Percentiles rank a stretch among this genome's conserved stretches.
Evolutionary conservation across 1,140 invertebrate genomes (phyloP).

Genomic region (Tetranychus cinnabarinus): DNA sequence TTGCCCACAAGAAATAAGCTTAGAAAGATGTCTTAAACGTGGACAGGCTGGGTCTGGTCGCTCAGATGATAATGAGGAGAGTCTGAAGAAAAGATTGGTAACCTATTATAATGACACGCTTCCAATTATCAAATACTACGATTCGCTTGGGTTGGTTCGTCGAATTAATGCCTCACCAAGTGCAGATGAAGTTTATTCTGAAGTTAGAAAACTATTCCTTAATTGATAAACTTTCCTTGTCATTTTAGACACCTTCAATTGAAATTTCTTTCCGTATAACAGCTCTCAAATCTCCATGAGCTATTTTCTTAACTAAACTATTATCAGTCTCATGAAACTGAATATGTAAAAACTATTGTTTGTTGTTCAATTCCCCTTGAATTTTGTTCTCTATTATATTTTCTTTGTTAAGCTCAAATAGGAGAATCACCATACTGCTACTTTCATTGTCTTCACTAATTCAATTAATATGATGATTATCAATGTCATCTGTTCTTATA

Average conservation of each 20-base stretch:
- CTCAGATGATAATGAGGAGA: conserved; percentile 79
- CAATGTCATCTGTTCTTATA: no score
- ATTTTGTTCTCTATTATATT: no score
- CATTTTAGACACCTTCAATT: neutral
- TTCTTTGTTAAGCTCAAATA: no score
- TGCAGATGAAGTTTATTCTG: conserved; percentile 5
- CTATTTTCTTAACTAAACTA: no score
- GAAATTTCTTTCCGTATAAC: neutral
- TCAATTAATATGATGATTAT: no score
- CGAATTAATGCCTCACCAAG: conserved; percentile 40
- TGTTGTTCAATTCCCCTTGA: no score
- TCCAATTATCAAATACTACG: conserved; percentile 76
- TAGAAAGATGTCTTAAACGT: conserved; percentile 53
- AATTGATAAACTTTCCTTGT: neutral
- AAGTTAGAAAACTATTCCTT: conserved; percentile 1
- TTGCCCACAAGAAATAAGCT: conserved; percentile 60
- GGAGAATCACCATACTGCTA: no score
- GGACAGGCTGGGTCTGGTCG: conserved; percentile 71
- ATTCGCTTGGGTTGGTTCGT: conserved; percentile 41
- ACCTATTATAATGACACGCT: conserved; percentile 74
- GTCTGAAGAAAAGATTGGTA: conserved; percentile 50
- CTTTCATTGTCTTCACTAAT: no score
- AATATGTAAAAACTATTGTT: no score
- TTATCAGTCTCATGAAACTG: no score
- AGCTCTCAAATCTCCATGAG: no score